phyloP scores from a whole-genome alignment of 2,113 vertebrate genomes.

The Spermophilus dauricus region DNA sequence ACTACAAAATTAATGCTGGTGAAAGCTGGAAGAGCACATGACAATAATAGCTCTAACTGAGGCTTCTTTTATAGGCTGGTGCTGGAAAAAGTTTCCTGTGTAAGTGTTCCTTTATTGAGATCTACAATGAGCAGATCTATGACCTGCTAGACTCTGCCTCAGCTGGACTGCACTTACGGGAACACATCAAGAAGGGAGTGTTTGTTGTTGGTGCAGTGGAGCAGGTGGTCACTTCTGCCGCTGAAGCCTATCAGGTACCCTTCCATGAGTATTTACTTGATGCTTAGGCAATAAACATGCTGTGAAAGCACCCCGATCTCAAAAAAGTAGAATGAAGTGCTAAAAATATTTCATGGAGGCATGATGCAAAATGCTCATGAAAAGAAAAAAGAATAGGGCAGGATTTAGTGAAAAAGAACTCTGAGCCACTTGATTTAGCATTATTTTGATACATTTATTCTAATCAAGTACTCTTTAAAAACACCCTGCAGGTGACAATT shows the following conservation, averaged over 20 bases:
- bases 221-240: slow-evolving; percentile 94
- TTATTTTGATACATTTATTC: background rate
- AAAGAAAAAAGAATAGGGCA: background rate
- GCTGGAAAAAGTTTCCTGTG: slow-evolving; percentile 96
- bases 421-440: background rate
- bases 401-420: background rate
- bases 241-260: slow-evolving; percentile 96
- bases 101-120: slow-evolving; percentile 99
- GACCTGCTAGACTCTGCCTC: slow-evolving; percentile 97
- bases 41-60: background rate
- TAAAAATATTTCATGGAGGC: slow-evolving; percentile 27
- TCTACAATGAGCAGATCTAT: slow-evolving; percentile 99
- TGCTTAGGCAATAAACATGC: background rate
- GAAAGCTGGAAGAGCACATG: background rate
- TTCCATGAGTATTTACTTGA: background rate
- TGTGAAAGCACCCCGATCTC: background rate
- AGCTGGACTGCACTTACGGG: slow-evolving; percentile 94
- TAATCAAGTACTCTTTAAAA: background rate
- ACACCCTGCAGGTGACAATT: too few relatives aligned
- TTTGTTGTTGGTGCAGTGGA: slow-evolving; percentile 97
- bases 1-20: background rate
- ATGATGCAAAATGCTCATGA: background rate
- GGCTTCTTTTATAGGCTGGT: slow-evolving; percentile 89
- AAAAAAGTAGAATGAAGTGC: background rate
- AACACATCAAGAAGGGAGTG: slow-evolving; percentile 98